A percentile compares a stretch with the other conserved stretches of the same genome.
Evolutionary conservation across 2,888 invertebrate genomes (phyloP).

Genomic region (Xiphydria camelus): DNA sequence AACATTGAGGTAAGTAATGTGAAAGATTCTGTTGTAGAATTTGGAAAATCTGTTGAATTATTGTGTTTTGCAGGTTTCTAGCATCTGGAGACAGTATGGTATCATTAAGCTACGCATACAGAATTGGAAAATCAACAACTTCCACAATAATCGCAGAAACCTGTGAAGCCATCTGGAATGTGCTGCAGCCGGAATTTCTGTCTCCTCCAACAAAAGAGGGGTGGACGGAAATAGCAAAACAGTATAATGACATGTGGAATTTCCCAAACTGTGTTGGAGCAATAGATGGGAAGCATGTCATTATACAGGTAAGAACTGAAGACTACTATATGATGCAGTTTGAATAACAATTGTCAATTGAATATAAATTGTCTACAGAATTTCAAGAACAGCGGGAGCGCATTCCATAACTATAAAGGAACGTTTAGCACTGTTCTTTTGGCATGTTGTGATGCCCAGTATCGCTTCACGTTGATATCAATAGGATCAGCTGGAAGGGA

Average conservation of each 20-base stretch:
- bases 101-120: too few species aligned
- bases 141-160: conserved; percentile 21
- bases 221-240: conserved; percentile 15
- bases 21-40: too few species aligned
- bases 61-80: too few species aligned
- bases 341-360: neutral
- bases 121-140: too few species aligned
- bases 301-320: too few species aligned
- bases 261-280: too few species aligned
- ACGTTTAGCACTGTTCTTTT: too few species aligned
- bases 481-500: conserved; percentile 21
- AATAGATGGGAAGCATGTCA: too few species aligned
- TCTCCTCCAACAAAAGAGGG: conserved; percentile 1
- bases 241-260: conserved; percentile 17
- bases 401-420: conserved; percentile 26
- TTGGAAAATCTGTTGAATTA: too few species aligned
- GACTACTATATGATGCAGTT: neutral
- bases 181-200: too few species aligned
- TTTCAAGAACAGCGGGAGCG: neutral
- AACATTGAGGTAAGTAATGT: too few species aligned
- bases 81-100: too few species aligned
- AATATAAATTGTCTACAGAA: neutral
- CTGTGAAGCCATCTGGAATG: conserved; percentile 16
- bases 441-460: conserved; percentile 24
- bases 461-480: conserved; percentile 22